Evolutionary conservation across 2,888 invertebrate genomes (phyloP).

Genomic region (Xestoiulus laeticollis): DNA sequence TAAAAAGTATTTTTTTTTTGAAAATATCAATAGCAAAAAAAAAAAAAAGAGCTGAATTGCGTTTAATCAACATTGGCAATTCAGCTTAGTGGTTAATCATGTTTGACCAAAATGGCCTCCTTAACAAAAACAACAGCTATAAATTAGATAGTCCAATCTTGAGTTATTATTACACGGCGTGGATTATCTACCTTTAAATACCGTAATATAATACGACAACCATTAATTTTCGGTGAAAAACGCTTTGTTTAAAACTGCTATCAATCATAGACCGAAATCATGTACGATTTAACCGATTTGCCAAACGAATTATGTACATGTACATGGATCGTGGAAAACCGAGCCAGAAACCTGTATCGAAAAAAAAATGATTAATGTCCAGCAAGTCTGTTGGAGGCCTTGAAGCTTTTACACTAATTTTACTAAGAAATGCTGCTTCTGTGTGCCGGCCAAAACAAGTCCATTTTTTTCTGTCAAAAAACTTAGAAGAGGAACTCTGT

Average conservation of each 20-base stretch:
- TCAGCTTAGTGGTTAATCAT: not conserved
- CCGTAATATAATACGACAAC: not conserved
- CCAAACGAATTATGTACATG: not conserved
- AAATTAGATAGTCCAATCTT: not conserved
- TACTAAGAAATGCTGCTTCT: conserved; percentile 3
- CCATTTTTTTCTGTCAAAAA: conserved; percentile 3
- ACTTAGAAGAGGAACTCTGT: not conserved
- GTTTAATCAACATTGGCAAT: not conserved
- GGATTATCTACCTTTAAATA: conserved; percentile 32
- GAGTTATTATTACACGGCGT: not conserved
- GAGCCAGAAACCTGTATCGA: not conserved
- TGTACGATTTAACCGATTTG: not conserved
- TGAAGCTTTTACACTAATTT: not conserved
- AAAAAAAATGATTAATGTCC: conserved; percentile 31
- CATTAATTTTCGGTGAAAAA: not conserved
- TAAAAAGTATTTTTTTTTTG: too few relatives aligned
- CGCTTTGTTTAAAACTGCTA: not conserved
- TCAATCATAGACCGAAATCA: not conserved
- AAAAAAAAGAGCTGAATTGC: too few relatives aligned
- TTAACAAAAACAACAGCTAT: not conserved
- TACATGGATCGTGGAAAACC: not conserved
- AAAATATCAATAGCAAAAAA: too few relatives aligned
- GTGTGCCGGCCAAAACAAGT: not conserved
- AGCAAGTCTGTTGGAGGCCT: not conserved
- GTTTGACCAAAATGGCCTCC: not conserved